These are phyloP conservation scores for Plectrocnemia conspersa DNA, from an alignment of 1,140 invertebrate genomes.

Conservation along the genomic window DNA sequence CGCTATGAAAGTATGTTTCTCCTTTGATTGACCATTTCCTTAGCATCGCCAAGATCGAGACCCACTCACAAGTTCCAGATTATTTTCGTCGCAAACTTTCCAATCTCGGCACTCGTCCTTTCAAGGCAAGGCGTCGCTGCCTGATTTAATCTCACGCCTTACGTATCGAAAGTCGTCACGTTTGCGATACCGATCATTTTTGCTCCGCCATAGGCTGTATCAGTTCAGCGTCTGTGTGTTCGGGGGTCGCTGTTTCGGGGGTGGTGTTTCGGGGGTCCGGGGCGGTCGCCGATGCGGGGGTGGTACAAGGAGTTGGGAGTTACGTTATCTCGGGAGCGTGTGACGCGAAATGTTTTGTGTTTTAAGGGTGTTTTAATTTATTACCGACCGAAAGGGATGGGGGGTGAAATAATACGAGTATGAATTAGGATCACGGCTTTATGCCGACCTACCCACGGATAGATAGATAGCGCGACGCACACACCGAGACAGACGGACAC, in stretches of 20 bases:
- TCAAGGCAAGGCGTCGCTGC: no score
- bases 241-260: not conserved
- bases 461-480: slow-evolving; percentile 22
- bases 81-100: no score
- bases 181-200: no score
- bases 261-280: slow-evolving; percentile 7
- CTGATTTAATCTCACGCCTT: no score
- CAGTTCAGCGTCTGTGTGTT: slow-evolving; percentile 4
- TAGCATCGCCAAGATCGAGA: no score
- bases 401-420: slow-evolving; percentile 36
- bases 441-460: slow-evolving; percentile 23
- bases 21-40: no score
- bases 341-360: slow-evolving; percentile 37
- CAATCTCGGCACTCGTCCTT: no score
- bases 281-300: slow-evolving; percentile 12
- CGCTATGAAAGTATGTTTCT: no score
- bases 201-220: slow-evolving; percentile 1
- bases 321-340: slow-evolving; percentile 35
- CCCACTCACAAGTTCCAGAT: no score
- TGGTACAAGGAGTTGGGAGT: slow-evolving; percentile 11
- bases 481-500: slow-evolving; percentile 18
- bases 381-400: slow-evolving; percentile 35
- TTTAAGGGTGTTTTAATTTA: slow-evolving; percentile 38
- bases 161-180: no score
- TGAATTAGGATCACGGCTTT: slow-evolving; percentile 36